phyloP scores from a whole-genome alignment of 2,113 vertebrate genomes.

The Pterocles orientalis region DNA sequence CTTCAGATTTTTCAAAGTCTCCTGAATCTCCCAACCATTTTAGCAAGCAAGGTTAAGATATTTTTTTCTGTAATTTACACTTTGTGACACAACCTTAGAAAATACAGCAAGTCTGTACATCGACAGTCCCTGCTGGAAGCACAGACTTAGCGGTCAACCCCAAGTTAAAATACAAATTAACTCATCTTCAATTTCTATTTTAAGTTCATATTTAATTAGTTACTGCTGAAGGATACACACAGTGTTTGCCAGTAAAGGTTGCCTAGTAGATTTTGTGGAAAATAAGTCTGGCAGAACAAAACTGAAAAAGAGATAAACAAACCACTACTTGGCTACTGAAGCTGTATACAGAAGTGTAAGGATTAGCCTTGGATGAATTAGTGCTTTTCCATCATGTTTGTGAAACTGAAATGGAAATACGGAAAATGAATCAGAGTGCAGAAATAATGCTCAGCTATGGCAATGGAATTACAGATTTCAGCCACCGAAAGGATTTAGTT shows the following conservation, averaged over 20 bases:
- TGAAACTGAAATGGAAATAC: not conserved
- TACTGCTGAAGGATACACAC: not conserved
- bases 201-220: not conserved
- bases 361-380: not conserved
- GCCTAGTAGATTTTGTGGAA: not conserved
- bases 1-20: not conserved
- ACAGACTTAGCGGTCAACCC: not conserved
- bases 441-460: not conserved
- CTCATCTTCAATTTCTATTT: not conserved
- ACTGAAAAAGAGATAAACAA: not conserved
- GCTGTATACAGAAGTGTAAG: not conserved
- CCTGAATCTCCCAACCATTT: not conserved
- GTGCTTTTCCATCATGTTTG: not conserved
- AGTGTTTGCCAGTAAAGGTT: not conserved
- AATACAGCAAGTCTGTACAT: not conserved
- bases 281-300: not conserved
- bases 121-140: not conserved
- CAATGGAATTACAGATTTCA: not conserved
- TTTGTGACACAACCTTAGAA: not conserved
- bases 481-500: not conserved
- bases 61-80: not conserved
- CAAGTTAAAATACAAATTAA: not conserved
- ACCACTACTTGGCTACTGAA: not conserved
- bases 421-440: not conserved
- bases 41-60: not conserved